Evolutionary conservation across 2,113 vertebrate species (phyloP), one percentile per base, ranked within the genome.

Genomic region (Equus quagga): DNA sequence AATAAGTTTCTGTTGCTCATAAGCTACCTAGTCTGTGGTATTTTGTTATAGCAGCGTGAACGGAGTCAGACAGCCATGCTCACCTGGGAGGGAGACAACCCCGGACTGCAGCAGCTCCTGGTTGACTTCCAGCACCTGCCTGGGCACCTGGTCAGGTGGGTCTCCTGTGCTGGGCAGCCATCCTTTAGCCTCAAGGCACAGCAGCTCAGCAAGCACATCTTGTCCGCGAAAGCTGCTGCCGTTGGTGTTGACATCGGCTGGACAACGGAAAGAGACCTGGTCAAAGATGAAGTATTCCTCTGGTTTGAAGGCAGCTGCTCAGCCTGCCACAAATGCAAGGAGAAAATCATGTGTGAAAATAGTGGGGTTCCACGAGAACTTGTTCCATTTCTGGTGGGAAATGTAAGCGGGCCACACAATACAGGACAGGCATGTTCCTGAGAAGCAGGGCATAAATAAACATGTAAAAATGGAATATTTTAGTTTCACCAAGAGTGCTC

Each of bases 31-130:
- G 62, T 31, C 64, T 13, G 49, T 12, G 76, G 51, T 15, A 5
- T 18, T 33, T 33, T 12, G 64, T 46, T 14, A 36, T 8, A 26
- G 21, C 58, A 17, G 58, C 72, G 36, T 13, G 7, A 44, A 82
- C 31, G n/a, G 54, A 24, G 76, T 3, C 4, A 56, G n/a, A 23
- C 6, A 17, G 78, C 28, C 64, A 17, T 0, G 73, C 64, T 92
- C 96, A 99, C 99, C 99, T 93, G 99, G 99, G 46, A 99, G 94
- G 17, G 97, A 97, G 82, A 99, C 51, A 28, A 98, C 98, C 10
- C 99, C 99, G 0, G 99, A 99, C n/a, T 98, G 96, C 78, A 99
- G 98, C 92, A 99, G 98, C 54, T 99, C 99, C 58, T 98, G 98
- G 93, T 98, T 99, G 94, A 99, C 95, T 70, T 99, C 98, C 84